Percentiles rank a stretch among this genome's conserved stretches.
Conservation (phyloP, 2,113 vertebrate species). For the Parus major region DNA sequence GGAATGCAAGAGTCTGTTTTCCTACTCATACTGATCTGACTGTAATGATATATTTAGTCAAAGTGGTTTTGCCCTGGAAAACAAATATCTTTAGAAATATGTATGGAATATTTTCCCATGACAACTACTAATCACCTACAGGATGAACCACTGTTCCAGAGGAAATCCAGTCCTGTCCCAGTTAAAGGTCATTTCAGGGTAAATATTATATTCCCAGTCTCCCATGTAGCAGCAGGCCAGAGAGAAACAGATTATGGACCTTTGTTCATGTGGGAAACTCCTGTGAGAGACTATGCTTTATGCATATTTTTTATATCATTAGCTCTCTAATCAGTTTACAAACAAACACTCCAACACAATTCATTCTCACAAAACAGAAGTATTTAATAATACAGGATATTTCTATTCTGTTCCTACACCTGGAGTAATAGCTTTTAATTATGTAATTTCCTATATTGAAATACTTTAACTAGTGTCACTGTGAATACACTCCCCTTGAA, state of each 20-base stretch:
- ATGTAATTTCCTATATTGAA: neutral
- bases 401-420: neutral
- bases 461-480: neutral
- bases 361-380: neutral
- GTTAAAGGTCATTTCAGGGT: neutral
- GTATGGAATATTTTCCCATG: neutral
- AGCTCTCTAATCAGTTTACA: neutral
- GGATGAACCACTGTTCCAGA: neutral
- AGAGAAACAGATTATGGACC: neutral
- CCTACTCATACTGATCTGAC: neutral
- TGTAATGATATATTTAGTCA: neutral
- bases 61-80: neutral
- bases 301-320: neutral
- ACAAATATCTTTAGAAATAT: neutral
- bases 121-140: neutral
- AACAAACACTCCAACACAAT: neutral
- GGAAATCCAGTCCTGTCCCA: neutral
- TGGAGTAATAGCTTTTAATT: neutral
- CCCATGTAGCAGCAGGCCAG: neutral
- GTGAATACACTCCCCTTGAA: neutral
- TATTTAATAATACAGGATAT: neutral
- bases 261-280: neutral
- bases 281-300: neutral
- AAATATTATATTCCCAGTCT: constrained; percentile 22
- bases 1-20: neutral